Evolutionary conservation across 1,140 invertebrate species (phyloP), one percentile per base, ranked within the genome.

Genomic region (Pentalonia nigronervosa): DNA sequence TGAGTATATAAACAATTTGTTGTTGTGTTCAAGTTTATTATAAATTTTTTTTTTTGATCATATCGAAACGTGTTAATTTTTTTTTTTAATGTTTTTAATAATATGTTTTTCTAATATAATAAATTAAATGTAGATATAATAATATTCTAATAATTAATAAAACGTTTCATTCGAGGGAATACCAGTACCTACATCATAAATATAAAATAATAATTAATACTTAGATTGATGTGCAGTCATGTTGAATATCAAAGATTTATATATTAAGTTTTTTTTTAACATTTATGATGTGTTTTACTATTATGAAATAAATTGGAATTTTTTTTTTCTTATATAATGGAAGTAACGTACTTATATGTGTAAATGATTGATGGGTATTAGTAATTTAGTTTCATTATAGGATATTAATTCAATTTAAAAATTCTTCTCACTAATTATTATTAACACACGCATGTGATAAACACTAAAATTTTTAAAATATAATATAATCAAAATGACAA

Each of bases 241-340:
- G 60, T 67, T n/a, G 60, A 67, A 67, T 67, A 67, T 67, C 30
- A n/a, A 67, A 67, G 60, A 67, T 67, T 67, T 67, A 67, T 67
- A n/a, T 11, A n/a, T 67, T 30, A 67, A 8, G 60, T 60, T 67
- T 67, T 67, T 67, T 67, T 25, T 67, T 9, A n/a, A 0, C 30
- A n/a, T 67, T n/a, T 67, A n/a, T 14, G 60, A n/a, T 67, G 14
- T n/a, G 30, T n/a, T 67, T 67, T n/a, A 30, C 4, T 67, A 30
- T 67, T 53, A 53, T 23, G 50, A 53, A n/a, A 76, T 76, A n/a
- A 76, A 76, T 76, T 76, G 14, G 14, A 34, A 20, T 23, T 7
- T 53, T 53, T n/a, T 76, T 67, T 81, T 83, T 83, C 36, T 17
- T 23, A 83, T 23, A 20, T 0, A 36, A 36, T 20, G 1, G 2